Conservation (phyloP, 2,113 vertebrate species). For the Coptodon bakossiorum region DNA sequence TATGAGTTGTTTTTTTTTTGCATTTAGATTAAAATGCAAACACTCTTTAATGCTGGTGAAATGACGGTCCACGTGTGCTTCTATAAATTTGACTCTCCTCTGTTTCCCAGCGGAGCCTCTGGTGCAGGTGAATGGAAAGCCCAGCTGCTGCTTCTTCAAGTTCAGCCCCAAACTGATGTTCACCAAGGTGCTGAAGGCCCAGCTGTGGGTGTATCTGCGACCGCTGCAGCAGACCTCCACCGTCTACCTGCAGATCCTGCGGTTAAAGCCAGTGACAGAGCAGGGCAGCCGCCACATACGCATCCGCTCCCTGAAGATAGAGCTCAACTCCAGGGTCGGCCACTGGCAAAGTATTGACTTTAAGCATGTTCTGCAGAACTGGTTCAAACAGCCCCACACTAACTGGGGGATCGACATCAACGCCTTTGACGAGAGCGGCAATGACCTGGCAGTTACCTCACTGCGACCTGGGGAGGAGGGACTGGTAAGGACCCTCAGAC, state of each 20-base stretch:
- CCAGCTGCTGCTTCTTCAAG: constrained; percentile 96
- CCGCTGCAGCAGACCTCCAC: constrained; percentile 92
- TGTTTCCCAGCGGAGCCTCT: constrained; percentile 82
- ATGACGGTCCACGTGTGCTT: not conserved
- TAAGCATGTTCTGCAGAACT: constrained; percentile 97
- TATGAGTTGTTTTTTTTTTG: not conserved
- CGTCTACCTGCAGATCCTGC: constrained; percentile 94
- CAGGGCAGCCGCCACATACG: constrained; percentile 93
- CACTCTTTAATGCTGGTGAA: not conserved
- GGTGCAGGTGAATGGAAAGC: constrained; percentile 93
- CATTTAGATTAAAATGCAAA: not conserved
- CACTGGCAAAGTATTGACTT: constrained; percentile 99
- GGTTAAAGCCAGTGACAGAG: constrained; percentile 90
- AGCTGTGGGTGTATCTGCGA: constrained; percentile 95
- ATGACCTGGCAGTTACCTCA: constrained; percentile 93
- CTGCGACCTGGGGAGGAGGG: constrained; percentile 93
- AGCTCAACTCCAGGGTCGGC: constrained; percentile 87
- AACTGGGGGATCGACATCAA: constrained; percentile 99
- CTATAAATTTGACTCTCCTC: constrained; percentile 14
- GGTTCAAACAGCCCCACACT: constrained; percentile 98
- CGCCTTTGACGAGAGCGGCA: constrained; percentile 93
- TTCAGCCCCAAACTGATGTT: constrained; percentile 99
- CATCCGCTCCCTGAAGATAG: constrained; percentile 95
- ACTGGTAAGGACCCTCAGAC: constrained; percentile 84
- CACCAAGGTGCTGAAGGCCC: constrained; percentile 96